phyloP scores from a whole-genome alignment of 2,888 invertebrate genomes.

The Punctoribates punctum region DNA sequence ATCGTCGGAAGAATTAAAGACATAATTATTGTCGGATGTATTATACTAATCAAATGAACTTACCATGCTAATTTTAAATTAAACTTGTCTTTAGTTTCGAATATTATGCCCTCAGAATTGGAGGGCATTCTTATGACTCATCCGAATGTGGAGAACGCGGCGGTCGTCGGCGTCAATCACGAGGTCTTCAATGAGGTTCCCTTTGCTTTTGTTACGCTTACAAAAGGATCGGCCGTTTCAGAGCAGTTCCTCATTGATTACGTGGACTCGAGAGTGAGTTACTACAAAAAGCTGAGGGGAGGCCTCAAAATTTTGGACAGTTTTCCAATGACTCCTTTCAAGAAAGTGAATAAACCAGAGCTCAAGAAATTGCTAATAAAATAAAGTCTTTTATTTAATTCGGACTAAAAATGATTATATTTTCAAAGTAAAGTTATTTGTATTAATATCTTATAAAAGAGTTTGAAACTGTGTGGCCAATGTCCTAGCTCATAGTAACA shows the following conservation, averaged over 20 bases:
- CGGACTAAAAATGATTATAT: no score
- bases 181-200: not conserved
- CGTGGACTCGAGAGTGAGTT: not conserved
- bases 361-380: not conserved
- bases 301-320: not conserved
- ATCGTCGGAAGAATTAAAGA: not conserved
- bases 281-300: not conserved
- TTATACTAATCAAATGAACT: no score
- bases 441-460: no score
- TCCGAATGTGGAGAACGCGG: not conserved
- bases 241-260: not conserved
- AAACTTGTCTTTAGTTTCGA: no score
- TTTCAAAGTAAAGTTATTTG: no score
- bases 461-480: no score
- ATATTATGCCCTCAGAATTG: not conserved
- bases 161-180: not conserved
- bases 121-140: not conserved
- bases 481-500: no score
- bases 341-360: not conserved
- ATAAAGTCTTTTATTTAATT: not conserved
- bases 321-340: not conserved
- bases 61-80: no score
- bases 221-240: not conserved
- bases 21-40: not conserved
- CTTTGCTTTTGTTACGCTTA: not conserved